Evolutionary conservation across 2,113 vertebrate genomes (phyloP).

Genomic region (Rhinolophus sinicus): DNA sequence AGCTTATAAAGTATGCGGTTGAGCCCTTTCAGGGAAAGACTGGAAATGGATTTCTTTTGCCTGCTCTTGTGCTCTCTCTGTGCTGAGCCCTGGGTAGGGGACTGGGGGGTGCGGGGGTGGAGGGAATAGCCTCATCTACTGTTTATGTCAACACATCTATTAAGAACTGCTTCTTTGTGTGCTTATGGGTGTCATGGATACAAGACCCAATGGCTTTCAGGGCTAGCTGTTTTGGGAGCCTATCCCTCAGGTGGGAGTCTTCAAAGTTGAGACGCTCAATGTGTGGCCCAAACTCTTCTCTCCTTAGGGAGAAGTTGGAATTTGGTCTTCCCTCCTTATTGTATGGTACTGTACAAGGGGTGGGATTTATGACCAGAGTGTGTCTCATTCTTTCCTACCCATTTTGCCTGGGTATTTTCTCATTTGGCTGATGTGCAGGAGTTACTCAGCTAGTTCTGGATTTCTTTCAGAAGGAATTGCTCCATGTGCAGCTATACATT

Average conservation of each 20-base stretch:
- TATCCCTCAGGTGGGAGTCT: not conserved
- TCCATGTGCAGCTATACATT: too few relatives aligned
- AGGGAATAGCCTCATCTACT: not conserved
- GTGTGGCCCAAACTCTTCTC: not conserved
- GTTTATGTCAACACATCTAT: not conserved
- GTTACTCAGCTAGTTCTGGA: not conserved
- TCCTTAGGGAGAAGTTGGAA: not conserved
- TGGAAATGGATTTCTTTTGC: not conserved
- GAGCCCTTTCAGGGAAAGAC: not conserved
- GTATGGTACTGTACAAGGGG: not conserved
- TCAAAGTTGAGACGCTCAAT: not conserved
- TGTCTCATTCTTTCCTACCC: not conserved
- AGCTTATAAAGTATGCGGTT: not conserved
- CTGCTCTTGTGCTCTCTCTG: too few relatives aligned
- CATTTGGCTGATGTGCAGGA: not conserved
- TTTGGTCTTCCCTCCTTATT: not conserved
- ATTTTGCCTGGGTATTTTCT: too few relatives aligned
- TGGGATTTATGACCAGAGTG: not conserved
- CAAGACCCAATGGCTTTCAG: not conserved
- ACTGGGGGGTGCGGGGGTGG: too few relatives aligned
- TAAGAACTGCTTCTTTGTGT: not conserved
- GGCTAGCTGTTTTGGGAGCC: too few relatives aligned
- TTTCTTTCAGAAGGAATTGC: not conserved
- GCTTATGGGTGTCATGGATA: not conserved
- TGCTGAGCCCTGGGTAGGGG: not conserved